A percentile compares a stretch with the other conserved stretches of the same genome.
phyloP scores from a whole-genome alignment of 2,797 vertebrate species.

The Leontocebus nigricollis region DNA sequence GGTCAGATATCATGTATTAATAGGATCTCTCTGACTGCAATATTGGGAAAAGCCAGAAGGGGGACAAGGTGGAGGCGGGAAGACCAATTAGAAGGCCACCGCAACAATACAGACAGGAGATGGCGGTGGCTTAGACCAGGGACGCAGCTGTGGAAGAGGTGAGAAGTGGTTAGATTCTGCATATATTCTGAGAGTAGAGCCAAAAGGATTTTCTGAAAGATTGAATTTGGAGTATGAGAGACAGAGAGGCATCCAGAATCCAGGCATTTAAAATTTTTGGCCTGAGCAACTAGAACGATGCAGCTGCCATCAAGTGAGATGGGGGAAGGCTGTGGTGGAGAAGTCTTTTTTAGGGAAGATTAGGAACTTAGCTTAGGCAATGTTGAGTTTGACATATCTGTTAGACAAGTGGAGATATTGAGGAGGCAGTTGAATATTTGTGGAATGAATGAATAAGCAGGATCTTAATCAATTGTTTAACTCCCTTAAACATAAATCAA shows the following conservation, averaged over 20 bases:
- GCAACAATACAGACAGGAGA: background rate
- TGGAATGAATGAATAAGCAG: conserved; percentile 43
- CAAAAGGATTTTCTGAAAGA: background rate
- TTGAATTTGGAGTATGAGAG: background rate
- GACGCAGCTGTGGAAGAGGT: background rate
- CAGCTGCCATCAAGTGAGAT: background rate
- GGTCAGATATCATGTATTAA: background rate
- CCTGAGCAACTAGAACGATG: background rate
- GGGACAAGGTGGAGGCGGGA: background rate
- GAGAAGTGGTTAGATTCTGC: background rate
- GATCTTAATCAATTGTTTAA: background rate
- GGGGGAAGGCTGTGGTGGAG: background rate
- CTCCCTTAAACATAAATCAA: background rate
- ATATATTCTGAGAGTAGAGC: background rate
- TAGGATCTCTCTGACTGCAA: background rate
- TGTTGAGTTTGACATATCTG: conserved; percentile 26
- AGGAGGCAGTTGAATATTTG: conserved; percentile 39
- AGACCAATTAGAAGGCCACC: background rate
- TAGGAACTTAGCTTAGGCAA: conserved; percentile 1
- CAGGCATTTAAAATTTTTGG: background rate
- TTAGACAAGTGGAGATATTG: conserved; percentile 32
- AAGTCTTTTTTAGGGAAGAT: background rate
- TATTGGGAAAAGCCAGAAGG: background rate
- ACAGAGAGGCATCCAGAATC: background rate
- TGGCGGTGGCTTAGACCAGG: background rate